phyloP scores from a whole-genome alignment of 2,797 vertebrate species.

The Rhabdomys pumilio region DNA sequence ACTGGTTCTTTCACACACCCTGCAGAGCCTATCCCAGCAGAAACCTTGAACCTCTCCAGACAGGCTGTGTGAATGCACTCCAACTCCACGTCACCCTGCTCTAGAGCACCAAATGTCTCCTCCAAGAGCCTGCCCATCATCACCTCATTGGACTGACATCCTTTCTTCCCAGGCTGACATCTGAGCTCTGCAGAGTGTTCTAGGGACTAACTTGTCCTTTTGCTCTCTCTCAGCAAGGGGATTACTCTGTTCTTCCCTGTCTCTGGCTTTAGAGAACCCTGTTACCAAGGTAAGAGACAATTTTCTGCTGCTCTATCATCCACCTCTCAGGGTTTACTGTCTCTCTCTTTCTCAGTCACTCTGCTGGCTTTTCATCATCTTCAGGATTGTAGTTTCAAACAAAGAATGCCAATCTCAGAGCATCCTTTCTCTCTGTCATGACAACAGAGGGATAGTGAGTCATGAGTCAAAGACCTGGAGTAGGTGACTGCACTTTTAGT shows the following conservation, averaged over 20 bases:
- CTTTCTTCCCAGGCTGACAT: background rate
- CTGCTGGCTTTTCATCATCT: background rate
- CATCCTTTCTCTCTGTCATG: background rate
- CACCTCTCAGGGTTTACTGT: background rate
- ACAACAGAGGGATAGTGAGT: fast-evolving
- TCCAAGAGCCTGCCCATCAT: background rate
- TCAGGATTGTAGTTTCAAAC: background rate
- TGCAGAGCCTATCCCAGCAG: background rate
- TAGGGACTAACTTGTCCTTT: background rate
- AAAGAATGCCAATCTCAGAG: background rate
- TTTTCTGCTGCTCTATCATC: background rate
- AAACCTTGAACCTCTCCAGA: background rate
- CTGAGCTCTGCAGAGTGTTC: background rate
- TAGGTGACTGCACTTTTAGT: background rate
- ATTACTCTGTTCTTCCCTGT: background rate
- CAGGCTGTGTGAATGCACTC: background rate
- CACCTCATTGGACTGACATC: background rate
- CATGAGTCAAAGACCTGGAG: background rate
- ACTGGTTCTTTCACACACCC: background rate
- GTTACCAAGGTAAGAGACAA: background rate
- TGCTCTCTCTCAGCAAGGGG: background rate
- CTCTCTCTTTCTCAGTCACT: background rate
- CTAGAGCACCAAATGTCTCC: background rate
- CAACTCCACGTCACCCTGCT: background rate
- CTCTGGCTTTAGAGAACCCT: background rate